Percentiles rank a stretch among this genome's conserved stretches.
phyloP scores from a whole-genome alignment of 2,888 invertebrate species.

The Microdon myrmicae region DNA sequence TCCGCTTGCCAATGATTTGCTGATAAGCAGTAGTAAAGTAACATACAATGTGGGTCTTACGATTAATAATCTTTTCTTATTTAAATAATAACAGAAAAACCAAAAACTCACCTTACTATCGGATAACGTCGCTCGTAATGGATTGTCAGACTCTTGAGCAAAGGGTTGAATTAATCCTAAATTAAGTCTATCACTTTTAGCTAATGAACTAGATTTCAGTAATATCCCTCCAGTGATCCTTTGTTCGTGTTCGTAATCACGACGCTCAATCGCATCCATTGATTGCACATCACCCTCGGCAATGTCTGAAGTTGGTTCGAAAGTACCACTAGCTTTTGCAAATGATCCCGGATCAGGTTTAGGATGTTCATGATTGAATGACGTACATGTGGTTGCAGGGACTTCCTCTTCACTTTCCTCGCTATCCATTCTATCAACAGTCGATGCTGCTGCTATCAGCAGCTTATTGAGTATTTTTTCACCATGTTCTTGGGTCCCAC shows the following conservation, averaged over 20 bases:
- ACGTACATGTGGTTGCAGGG: slow-evolving; percentile 53
- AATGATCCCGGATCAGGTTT: slow-evolving; percentile 56
- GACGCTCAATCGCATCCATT: slow-evolving; percentile 66
- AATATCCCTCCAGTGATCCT: slow-evolving; percentile 64
- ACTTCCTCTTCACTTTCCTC: background rate
- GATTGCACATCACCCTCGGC: slow-evolving; percentile 63
- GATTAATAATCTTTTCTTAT: no score
- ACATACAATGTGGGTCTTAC: no score
- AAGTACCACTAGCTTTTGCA: slow-evolving; percentile 8
- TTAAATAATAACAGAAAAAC: no score
- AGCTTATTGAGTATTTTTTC: slow-evolving; percentile 34
- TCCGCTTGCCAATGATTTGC: no score
- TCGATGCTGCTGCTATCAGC: slow-evolving; percentile 13
- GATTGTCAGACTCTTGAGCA: slow-evolving; percentile 25
- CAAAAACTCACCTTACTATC: slow-evolving; percentile 61
- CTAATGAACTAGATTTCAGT: slow-evolving; percentile 61
- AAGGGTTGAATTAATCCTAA: slow-evolving; percentile 61
- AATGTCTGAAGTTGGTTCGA: slow-evolving; percentile 18
- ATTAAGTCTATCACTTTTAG: slow-evolving; percentile 63
- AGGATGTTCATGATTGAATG: no score
- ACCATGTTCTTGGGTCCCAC: no score
- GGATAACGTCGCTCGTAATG: slow-evolving; percentile 61
- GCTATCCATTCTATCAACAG: background rate
- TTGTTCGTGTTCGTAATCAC: slow-evolving; percentile 65
- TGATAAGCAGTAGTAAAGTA: no score